phyloP scores from a whole-genome alignment of 2,113 vertebrate genomes.

The Morone chrysops region DNA sequence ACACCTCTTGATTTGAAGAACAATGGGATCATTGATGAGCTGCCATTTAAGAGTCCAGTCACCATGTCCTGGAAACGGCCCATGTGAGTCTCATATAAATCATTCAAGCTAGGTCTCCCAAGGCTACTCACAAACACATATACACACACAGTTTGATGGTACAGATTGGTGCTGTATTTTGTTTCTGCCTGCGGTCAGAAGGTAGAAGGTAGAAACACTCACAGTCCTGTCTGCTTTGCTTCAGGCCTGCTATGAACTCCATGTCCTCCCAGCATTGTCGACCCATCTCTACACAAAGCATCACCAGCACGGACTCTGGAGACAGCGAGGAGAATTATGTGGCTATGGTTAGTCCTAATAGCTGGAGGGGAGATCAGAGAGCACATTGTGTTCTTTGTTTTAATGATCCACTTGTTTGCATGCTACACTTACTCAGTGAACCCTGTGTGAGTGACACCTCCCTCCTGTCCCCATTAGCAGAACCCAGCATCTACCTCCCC shows the following conservation, averaged over 20 bases:
- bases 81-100: constrained; percentile 86
- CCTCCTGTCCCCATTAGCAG: constrained; percentile 85
- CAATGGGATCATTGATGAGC: constrained; percentile 95
- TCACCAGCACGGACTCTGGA: constrained; percentile 99
- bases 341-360: constrained; percentile 90
- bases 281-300: constrained; percentile 97
- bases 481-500: constrained; percentile 98
- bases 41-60: constrained; percentile 96
- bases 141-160: constrained; percentile 15
- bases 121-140: constrained; percentile 8
- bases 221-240: constrained; percentile 51
- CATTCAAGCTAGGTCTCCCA: constrained; percentile 12
- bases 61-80: constrained; percentile 97
- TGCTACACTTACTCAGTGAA: constrained; percentile 13
- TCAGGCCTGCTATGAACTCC: constrained; percentile 89
- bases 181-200: constrained; percentile 15
- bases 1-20: constrained; percentile 93
- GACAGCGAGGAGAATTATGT: constrained; percentile 99
- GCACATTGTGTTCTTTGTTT: constrained; percentile 55
- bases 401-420: constrained; percentile 48
- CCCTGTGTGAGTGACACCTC: constrained; percentile 47
- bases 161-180: constrained; percentile 35
- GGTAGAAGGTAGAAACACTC: constrained; percentile 33
- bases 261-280: constrained; percentile 93
- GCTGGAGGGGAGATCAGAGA: constrained; percentile 42